Conservation (phyloP, 2,797 vertebrate species). For the Cynodonichthys magdalenae region DNA sequence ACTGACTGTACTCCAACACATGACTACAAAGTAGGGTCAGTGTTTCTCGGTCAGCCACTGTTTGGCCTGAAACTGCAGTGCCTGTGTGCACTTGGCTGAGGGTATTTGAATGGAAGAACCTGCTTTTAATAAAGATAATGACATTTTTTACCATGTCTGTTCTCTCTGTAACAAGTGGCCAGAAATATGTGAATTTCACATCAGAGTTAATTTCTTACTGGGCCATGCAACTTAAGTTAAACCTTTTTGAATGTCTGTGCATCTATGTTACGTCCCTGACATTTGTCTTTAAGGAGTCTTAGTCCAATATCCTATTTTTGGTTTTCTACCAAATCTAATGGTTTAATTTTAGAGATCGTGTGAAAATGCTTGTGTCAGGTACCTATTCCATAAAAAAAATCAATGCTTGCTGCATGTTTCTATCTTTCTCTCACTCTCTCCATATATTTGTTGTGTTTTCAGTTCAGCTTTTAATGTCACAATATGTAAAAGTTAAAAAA, state of each 20-base stretch:
- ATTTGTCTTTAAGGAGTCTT: too few relatives aligned
- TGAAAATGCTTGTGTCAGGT: too few relatives aligned
- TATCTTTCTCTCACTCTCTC: too few relatives aligned
- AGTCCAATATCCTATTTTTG: background rate
- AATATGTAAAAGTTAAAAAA: too few relatives aligned
- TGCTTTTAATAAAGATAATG: slow-evolving; percentile 82
- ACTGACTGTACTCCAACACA: slow-evolving; percentile 62
- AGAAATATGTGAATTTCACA: slow-evolving; percentile 11
- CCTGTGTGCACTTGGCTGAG: slow-evolving; percentile 60
- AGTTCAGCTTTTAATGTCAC: too few relatives aligned
- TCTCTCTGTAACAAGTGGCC: slow-evolving; percentile 21
- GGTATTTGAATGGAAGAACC: slow-evolving; percentile 71
- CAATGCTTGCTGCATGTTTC: too few relatives aligned
- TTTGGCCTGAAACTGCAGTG: slow-evolving; percentile 71
- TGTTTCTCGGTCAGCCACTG: slow-evolving; percentile 61
- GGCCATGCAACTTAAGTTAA: background rate
- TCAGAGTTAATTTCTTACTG: slow-evolving; percentile 1
- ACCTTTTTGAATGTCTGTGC: background rate
- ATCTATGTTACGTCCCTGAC: background rate
- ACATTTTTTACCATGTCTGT: slow-evolving; percentile 62
- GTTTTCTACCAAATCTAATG: background rate
- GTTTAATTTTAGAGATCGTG: too few relatives aligned
- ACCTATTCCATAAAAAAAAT: too few relatives aligned
- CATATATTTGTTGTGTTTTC: too few relatives aligned
- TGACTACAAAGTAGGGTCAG: slow-evolving; percentile 47